Evolutionary conservation across 2,888 invertebrate genomes (phyloP), one percentile per base, ranked within the genome.

Genomic region (Watsonalla cultraria): DNA sequence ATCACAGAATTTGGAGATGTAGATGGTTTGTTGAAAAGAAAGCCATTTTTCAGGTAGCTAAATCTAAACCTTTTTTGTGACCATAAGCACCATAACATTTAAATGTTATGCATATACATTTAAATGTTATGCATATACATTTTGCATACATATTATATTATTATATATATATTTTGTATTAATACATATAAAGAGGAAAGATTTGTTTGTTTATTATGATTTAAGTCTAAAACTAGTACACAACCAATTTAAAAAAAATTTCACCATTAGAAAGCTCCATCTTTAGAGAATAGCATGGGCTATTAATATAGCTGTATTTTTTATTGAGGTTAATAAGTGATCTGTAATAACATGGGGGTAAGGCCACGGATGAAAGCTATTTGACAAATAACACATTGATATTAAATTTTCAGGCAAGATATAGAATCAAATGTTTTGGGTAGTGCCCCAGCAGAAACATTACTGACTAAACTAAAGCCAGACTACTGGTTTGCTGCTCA

Each of bases 401-500:
- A 15, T 55, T 42, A 60, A 52, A 57, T 60, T 91, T 92, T 65
- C 77, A 95, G 94, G 63, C 93, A 95, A 37, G 99, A 99, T 68
- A 94, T 99, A 60, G 94, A 96, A 58, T 91, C 91, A 6, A 94
- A 96, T 59, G 90, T 91, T 61, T 89, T 99, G n/a, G 99, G 99
- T 11, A 98, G 97, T 85, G 94, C 94, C 46, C 96, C 97, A 5
- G 93, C 94, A 52, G 94, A 95, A 84, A 96, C 97, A 60, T 84
- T 99, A 39, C 84, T 99, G n/a, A 90, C 94, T 54, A 81, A 91
- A 45, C 80, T 99, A 53, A 94, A 96, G 77, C 99, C 99, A 7
- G 90, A 92, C 0, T 97, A 96, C 85, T 99, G 99, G 99, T 99
- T 99, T 89, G 92, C 98, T 7, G 99, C 98, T 37, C 99, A 99